Conservation (phyloP, 2,113 vertebrate species). For the Noctilio leporinus region DNA sequence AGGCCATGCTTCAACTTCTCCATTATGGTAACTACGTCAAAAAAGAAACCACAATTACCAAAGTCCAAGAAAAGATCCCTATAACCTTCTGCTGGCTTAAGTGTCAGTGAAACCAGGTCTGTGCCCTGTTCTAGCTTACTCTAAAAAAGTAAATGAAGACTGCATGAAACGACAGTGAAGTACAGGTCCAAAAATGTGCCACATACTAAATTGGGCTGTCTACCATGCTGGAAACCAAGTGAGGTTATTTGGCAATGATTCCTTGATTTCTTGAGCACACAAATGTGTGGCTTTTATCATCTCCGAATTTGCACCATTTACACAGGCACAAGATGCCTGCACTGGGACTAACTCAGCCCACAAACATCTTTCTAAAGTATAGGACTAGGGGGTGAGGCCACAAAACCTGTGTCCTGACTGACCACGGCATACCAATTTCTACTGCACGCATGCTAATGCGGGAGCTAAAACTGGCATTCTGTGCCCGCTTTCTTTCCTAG, state of each 20-base stretch:
- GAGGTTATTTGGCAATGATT: not conserved
- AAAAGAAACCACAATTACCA: slow-evolving; percentile 64
- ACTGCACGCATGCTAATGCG: not conserved
- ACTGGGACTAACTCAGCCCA: not conserved
- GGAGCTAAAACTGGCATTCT: not conserved
- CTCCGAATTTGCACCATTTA: not conserved
- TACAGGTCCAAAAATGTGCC: not conserved
- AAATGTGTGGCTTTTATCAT: not conserved
- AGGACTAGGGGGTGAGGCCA: not conserved
- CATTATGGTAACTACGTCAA: slow-evolving; percentile 50
- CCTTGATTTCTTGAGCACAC: not conserved
- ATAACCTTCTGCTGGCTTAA: slow-evolving; percentile 12
- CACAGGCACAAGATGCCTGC: not conserved
- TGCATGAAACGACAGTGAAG: not conserved
- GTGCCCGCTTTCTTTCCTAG: not conserved
- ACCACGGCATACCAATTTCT: not conserved
- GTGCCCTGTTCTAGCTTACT: slow-evolving; percentile 13
- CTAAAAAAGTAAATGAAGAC: not conserved
- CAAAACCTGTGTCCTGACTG: not conserved
- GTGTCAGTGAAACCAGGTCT: not conserved
- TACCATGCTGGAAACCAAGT: not conserved
- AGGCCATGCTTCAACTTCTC: slow-evolving; percentile 46
- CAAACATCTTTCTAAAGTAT: not conserved
- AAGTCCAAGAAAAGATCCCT: slow-evolving; percentile 46
- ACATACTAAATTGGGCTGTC: not conserved